Conservation (phyloP, 2,797 vertebrate species). For the Epinephelus awoara region DNA sequence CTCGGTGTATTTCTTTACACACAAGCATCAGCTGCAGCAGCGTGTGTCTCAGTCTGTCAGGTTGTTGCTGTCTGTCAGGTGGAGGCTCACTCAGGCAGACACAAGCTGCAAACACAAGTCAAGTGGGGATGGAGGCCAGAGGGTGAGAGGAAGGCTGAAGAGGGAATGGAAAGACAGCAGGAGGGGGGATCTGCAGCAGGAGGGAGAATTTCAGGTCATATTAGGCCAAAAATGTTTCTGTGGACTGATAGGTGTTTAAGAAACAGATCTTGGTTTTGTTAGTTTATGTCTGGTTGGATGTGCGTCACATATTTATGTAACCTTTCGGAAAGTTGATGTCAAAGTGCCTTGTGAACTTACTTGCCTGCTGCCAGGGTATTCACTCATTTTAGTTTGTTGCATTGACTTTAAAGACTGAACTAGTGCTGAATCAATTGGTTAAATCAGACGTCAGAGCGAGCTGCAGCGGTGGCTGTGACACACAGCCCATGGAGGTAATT, state of each 20-base stretch:
- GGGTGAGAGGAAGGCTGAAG: slow-evolving; percentile 15
- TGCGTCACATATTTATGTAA: slow-evolving; percentile 17
- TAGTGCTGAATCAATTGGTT: background rate
- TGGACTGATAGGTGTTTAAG: background rate
- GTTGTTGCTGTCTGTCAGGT: slow-evolving; percentile 52
- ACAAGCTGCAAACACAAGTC: slow-evolving; percentile 42
- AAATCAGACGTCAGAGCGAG: background rate
- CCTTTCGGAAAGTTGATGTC: slow-evolving; percentile 4
- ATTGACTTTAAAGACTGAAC: background rate
- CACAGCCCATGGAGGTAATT: slow-evolving; percentile 8
- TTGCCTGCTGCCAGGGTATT: background rate
- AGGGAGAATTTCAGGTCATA: slow-evolving; percentile 15
- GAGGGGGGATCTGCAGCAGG: background rate
- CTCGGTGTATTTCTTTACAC: background rate
- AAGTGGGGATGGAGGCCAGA: slow-evolving; percentile 35
- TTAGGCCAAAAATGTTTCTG: background rate
- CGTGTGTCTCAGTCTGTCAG: slow-evolving; percentile 31
- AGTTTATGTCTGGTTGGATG: slow-evolving; percentile 12
- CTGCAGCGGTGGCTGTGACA: slow-evolving; percentile 2
- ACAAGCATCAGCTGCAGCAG: slow-evolving; percentile 14
- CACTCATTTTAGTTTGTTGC: background rate
- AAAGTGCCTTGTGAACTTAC: background rate
- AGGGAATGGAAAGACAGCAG: background rate
- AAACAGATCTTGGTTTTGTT: slow-evolving; percentile 8
- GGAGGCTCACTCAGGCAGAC: slow-evolving; percentile 54